Conservation (phyloP, 2,113 vertebrate genomes). For the Aegotheles bennettii region DNA sequence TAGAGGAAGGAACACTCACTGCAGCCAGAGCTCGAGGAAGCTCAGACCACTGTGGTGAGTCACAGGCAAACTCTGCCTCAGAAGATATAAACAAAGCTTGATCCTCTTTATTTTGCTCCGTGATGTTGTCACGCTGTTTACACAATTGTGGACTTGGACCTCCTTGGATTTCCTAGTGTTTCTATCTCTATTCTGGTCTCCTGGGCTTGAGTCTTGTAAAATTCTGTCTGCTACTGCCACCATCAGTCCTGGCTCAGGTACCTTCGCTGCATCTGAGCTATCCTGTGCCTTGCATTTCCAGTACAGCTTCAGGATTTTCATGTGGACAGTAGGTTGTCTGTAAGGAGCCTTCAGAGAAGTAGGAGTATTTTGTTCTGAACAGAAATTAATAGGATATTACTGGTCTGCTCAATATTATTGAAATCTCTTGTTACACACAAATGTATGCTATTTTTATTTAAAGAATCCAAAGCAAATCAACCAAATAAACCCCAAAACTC, state of each 20-base stretch:
- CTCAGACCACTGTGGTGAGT: background rate
- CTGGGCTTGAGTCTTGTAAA: background rate
- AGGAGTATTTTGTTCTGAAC: background rate
- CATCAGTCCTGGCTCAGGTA: background rate
- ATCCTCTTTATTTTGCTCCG: background rate
- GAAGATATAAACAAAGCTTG: background rate
- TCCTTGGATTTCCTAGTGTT: background rate
- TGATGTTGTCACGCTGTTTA: background rate
- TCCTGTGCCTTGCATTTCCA: background rate
- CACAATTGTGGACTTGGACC: background rate
- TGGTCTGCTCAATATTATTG: background rate
- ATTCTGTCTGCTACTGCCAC: constrained; percentile 32
- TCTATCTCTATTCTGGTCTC: background rate
- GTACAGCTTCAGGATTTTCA: background rate
- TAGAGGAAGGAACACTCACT: background rate
- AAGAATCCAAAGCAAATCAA: background rate
- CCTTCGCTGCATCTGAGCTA: background rate
- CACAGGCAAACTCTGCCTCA: background rate
- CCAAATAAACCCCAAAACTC: background rate
- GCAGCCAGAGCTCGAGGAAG: background rate
- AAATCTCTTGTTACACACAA: background rate
- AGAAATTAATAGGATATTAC: background rate
- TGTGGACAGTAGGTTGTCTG: background rate
- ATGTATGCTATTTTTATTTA: background rate
- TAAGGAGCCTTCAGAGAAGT: background rate